Evolutionary conservation across 1,140 invertebrate genomes (phyloP).

Genomic region (Polypedilum pembai): DNA sequence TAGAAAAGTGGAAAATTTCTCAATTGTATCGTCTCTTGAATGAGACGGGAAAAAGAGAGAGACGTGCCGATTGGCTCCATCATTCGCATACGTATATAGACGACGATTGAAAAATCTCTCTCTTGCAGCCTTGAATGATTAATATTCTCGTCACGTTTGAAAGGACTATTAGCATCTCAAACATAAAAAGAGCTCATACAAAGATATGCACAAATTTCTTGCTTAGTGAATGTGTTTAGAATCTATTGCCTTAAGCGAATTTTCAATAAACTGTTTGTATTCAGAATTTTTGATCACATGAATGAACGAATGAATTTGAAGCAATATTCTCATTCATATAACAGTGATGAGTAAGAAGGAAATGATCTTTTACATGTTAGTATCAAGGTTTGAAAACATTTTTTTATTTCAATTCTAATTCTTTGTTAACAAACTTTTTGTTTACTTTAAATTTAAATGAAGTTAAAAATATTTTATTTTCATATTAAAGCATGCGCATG

Average conservation of each 20-base stretch:
- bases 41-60: not conserved
- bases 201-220: not conserved
- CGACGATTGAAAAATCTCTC: not conserved
- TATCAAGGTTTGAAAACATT: too few relatives aligned
- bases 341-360: too few relatives aligned
- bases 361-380: too few relatives aligned
- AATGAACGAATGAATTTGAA: too few relatives aligned
- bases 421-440: too few relatives aligned
- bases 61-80: not conserved
- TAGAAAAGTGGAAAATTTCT: conserved; percentile 6
- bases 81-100: not conserved
- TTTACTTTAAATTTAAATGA: too few relatives aligned
- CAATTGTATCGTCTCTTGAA: not conserved
- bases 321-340: too few relatives aligned
- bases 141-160: conserved; percentile 16
- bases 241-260: not conserved
- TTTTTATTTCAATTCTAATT: too few relatives aligned
- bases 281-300: too few relatives aligned
- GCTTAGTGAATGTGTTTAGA: not conserved
- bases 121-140: not conserved
- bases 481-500: too few relatives aligned
- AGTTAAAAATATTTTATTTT: too few relatives aligned
- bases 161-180: conserved; percentile 20
- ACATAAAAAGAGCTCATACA: not conserved
- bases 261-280: not conserved